Evolutionary conservation across 2,888 invertebrate species (phyloP).

Genomic region (Dolomedes plantarius): DNA sequence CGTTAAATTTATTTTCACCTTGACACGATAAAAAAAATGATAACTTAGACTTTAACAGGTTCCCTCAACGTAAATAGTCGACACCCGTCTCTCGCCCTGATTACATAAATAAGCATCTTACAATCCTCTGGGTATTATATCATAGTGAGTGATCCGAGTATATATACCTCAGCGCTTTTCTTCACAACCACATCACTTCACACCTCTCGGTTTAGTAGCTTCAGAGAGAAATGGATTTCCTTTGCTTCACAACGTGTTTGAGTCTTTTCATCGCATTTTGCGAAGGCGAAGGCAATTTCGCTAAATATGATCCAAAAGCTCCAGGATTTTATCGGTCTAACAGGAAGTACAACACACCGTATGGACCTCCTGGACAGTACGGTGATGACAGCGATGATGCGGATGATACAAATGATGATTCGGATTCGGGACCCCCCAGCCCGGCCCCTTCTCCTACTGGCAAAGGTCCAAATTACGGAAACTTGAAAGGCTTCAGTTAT

Average conservation of each 20-base stretch:
- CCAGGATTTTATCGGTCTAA: not conserved
- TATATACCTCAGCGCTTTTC: too few relatives aligned
- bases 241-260: too few relatives aligned
- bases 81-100: too few relatives aligned
- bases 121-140: too few relatives aligned
- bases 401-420: constrained; percentile 20
- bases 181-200: not conserved
- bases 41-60: too few relatives aligned
- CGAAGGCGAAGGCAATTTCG: too few relatives aligned
- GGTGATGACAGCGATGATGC: constrained; percentile 34
- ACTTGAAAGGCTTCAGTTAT: constrained; percentile 38
- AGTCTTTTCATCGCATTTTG: too few relatives aligned
- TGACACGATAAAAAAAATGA: not conserved
- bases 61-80: too few relatives aligned
- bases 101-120: not conserved
- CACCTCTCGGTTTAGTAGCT: not conserved
- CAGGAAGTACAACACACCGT: not conserved
- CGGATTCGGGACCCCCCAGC: not conserved
- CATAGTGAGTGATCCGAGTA: too few relatives aligned
- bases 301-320: too few relatives aligned
- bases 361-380: constrained; percentile 6
- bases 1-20: not conserved
- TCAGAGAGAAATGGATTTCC: too few relatives aligned
- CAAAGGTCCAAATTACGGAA: not conserved
- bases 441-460: not conserved